A percentile compares a stretch with the other conserved stretches of the same genome.
These are phyloP conservation scores for Dromiciops gliroides DNA, from an alignment of 2,113 vertebrate genomes.

Conservation along the genomic window DNA sequence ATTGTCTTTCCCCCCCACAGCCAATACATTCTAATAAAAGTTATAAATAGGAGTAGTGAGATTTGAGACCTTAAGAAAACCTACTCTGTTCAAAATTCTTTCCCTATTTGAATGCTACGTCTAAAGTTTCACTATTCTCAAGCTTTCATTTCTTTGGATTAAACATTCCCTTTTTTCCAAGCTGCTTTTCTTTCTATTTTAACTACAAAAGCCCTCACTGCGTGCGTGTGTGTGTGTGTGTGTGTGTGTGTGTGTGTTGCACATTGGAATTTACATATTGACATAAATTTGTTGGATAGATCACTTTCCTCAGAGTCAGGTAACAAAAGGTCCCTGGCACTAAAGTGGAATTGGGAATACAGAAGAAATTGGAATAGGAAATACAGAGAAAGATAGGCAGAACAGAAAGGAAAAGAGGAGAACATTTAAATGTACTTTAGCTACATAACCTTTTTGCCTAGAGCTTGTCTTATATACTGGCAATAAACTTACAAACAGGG, in stretches of 20 bases:
- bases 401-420: neutral
- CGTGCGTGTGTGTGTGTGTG: neutral
- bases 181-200: neutral
- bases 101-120: neutral
- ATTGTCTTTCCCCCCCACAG: rapidly evolving
- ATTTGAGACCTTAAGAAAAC: neutral
- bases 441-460: neutral
- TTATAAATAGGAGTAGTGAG: neutral
- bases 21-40: neutral
- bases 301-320: neutral
- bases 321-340: neutral
- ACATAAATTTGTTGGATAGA: neutral
- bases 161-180: neutral
- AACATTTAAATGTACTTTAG: neutral
- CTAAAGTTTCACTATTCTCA: neutral
- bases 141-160: neutral
- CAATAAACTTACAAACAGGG: neutral
- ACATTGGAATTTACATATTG: neutral
- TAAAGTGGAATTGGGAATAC: neutral
- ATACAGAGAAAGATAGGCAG: neutral
- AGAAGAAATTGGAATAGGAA: neutral
- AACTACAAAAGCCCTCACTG: neutral
- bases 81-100: neutral
- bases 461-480: neutral
- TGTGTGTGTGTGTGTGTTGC: neutral